phyloP scores from a whole-genome alignment of 35 echinoderm and acorn worm genomes.

The Heliocidaris tuberculata region DNA sequence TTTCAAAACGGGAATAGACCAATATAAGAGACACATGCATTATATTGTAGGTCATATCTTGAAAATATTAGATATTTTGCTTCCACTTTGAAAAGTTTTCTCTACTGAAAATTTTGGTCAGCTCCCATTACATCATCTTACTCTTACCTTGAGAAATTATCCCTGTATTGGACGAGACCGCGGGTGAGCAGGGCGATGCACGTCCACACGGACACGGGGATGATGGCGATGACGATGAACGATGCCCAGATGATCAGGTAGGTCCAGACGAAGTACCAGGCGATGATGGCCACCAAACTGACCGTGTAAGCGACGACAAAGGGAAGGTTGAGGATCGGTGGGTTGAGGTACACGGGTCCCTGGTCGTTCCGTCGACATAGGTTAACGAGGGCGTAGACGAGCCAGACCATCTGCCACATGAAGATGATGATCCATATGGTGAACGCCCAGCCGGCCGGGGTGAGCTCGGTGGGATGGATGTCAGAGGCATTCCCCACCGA shows the following conservation, averaged over 20 bases:
- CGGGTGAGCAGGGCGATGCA: slow-evolving; percentile 47
- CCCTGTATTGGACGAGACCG: background rate
- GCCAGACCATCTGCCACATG: slow-evolving; percentile 63
- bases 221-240: slow-evolving; percentile 43
- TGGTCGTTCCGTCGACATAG: slow-evolving; percentile 55
- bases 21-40: no score
- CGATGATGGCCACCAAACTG: slow-evolving; percentile 60
- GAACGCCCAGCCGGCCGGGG: slow-evolving; percentile 77
- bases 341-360: slow-evolving; percentile 65
- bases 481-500: slow-evolving; percentile 60
- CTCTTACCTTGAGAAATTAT: background rate
- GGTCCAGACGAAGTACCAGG: slow-evolving; percentile 70
- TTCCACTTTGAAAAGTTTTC: no score
- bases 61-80: no score
- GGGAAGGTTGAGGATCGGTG: slow-evolving; percentile 54
- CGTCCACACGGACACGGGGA: slow-evolving; percentile 39
- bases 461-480: slow-evolving; percentile 57
- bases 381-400: slow-evolving; percentile 59
- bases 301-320: slow-evolving; percentile 56
- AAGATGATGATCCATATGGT: slow-evolving; percentile 76
- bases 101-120: no score
- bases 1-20: background rate
- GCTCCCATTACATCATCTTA: no score
- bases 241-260: slow-evolving; percentile 46
- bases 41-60: no score